Evolutionary conservation across 2,888 invertebrate species (phyloP), one percentile per base, ranked within the genome.

Genomic region (Andrena camellia): DNA sequence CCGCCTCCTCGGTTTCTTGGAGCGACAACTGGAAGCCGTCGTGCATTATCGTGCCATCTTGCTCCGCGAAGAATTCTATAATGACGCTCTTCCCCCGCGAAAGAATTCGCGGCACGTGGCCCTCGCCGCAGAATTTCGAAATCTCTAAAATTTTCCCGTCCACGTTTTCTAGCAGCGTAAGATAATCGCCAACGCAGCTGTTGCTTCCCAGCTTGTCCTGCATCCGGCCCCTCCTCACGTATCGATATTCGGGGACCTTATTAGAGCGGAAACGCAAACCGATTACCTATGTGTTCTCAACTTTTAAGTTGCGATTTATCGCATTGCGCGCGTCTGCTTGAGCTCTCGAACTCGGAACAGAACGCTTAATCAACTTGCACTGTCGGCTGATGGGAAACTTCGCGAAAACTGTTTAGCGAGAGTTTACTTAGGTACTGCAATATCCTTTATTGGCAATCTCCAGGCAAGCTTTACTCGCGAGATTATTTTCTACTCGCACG

Each of bases 21-120:
- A 92, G 84, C 8, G 90, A 91, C 73, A 92, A 82, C 48, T 92
- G 91, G 57, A 92, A 92, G 1, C 92, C 92, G 60, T 91, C 90
- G 88, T 92, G 92, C 90, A 90, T 90, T 33, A 92, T 87, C n/a
- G 92, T 92, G 20, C 92, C 92, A 62, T 92, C 92, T n/a, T 88
- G 86, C 48, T 90, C 88, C 7, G 92, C 82, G 75, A 87, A 88
- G 62, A 92, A 92, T 72, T 92, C 92, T 17, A 92, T 84, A 33
- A 92, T 90, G 13, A 92, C 79, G 86, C 88, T 91, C 23, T 73
- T 88, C 0, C 92, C 91, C 3, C 91, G 88, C 8, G 92, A 90
- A 17, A 92, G 70, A 26, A 92, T 91, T 42, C 90, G 90, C 5
- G 92, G 92, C 17, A 92, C 85, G 48, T 88, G 90, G 29, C 92